Evolutionary conservation across 2,113 vertebrate genomes (phyloP), one percentile per base, ranked within the genome.

Genomic region (Tretioscincus oriximinensis): DNA sequence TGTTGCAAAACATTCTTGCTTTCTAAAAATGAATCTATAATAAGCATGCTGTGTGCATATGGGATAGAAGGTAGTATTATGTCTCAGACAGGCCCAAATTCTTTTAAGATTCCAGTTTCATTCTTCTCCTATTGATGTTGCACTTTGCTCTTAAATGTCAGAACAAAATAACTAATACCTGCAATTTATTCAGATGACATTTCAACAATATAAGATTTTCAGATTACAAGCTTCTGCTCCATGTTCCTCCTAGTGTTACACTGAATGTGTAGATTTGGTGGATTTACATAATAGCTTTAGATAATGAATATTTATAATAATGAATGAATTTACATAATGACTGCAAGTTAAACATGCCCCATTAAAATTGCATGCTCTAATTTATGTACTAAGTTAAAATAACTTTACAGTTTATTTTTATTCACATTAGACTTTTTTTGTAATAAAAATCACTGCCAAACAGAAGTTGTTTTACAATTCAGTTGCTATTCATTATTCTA

Each of bases 231-330:
- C 74, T 31, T 1, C 75, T 65, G 80, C 83, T 89, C 76, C 51
- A 0, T 20, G 41, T 76, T 89, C 41, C 89, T 88, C 47, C 22
- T 1, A 31, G 71, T 11, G 45, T 70, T 71, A 0, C 1, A 54
- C 69, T 84, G 81, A 85, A 66, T 78, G 83, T 77, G 85, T 79
- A 88, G 91, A 83, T 85, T 90, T 87, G 85, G 82, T 24, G 87
- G 85, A 90, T 94, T 94, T 95, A 83, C 88, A 90, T 93, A 91
- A 93, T 88, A 81, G 81, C 11, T 90, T 93, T 76, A 87, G 1
- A 81, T 66, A 83, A 93, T 91, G 90, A 89, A 90, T 94, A 94
- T 93, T 94, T 94, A 95, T 89, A 82, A 81, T 88, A 87, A 88
- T 12, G 88, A 83, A n/a, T 29, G 35, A 83, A 92, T 93, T 91